These are phyloP conservation scores for Hyperoplus lanceolatus DNA, from an alignment of 2,797 vertebrate genomes.

Conservation along the genomic window DNA sequence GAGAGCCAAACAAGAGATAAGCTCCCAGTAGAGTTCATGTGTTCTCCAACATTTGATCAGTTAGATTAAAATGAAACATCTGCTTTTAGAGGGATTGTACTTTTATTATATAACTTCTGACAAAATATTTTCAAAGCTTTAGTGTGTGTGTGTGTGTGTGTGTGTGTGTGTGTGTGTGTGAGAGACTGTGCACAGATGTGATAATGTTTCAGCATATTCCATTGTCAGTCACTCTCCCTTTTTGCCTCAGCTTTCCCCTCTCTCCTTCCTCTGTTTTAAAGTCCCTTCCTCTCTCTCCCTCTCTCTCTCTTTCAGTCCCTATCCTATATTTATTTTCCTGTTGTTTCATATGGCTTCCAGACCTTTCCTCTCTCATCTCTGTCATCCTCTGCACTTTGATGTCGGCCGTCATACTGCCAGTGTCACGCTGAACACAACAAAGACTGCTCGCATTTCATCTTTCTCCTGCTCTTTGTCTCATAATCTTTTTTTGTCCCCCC, in stretches of 20 bases:
- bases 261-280: conserved; percentile 51
- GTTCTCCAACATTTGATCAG: neutral
- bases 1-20: conserved; percentile 35
- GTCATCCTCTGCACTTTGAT: conserved; percentile 73
- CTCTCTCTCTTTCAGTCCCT: conserved; percentile 14
- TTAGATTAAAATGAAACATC: conserved; percentile 17
- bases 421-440: conserved; percentile 61
- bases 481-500: conserved; percentile 24
- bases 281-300: conserved; percentile 25
- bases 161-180: neutral
- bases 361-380: conserved; percentile 70
- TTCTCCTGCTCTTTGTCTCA: conserved; percentile 5
- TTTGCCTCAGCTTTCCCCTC: conserved; percentile 27
- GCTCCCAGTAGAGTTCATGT: neutral
- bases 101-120: conserved; percentile 13
- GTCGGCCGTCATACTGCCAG: conserved; percentile 44
- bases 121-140: conserved; percentile 21
- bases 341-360: conserved; percentile 75
- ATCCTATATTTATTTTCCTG: conserved; percentile 56
- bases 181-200: conserved; percentile 29
- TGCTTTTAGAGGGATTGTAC: conserved; percentile 1
- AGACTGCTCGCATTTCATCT: conserved; percentile 47
- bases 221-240: conserved; percentile 59
- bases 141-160: neutral
- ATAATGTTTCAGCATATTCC: conserved; percentile 52